Evolutionary conservation across 1,140 invertebrate species (phyloP).

Genomic region (Zaprionus gabonicus): DNA sequence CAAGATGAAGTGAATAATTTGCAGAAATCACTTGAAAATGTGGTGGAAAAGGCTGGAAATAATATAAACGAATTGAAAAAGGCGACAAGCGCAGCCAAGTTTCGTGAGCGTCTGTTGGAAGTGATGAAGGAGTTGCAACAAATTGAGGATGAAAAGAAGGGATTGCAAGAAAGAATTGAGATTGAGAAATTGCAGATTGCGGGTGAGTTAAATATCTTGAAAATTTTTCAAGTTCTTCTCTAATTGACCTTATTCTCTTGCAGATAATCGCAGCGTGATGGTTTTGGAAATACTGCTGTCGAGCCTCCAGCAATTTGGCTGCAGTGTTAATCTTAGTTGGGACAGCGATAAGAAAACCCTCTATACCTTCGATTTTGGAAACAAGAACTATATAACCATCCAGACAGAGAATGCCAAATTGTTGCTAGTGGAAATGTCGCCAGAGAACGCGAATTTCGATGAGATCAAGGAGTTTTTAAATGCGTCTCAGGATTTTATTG

Average conservation of each 20-base stretch:
- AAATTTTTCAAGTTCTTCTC: neutral
- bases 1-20: neutral
- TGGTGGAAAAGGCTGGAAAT: neutral
- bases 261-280: neutral
- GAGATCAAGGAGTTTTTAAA: slow-evolving; percentile 11
- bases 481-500: slow-evolving; percentile 32
- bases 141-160: neutral
- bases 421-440: slow-evolving; percentile 19
- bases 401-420: neutral
- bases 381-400: neutral
- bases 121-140: neutral
- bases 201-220: neutral
- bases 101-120: neutral
- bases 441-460: slow-evolving; percentile 1
- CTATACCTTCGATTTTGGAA: slow-evolving; percentile 25
- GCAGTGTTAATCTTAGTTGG: neutral
- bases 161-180: neutral
- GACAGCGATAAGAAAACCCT: neutral
- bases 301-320: slow-evolving; percentile 20
- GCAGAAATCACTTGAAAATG: neutral
- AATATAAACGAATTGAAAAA: neutral
- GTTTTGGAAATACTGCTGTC: neutral
- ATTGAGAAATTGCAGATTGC: neutral
- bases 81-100: neutral
- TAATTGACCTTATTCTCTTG: neutral